Evolutionary conservation across 2,113 vertebrate species (phyloP).

Genomic region (Leptosomus discolor): DNA sequence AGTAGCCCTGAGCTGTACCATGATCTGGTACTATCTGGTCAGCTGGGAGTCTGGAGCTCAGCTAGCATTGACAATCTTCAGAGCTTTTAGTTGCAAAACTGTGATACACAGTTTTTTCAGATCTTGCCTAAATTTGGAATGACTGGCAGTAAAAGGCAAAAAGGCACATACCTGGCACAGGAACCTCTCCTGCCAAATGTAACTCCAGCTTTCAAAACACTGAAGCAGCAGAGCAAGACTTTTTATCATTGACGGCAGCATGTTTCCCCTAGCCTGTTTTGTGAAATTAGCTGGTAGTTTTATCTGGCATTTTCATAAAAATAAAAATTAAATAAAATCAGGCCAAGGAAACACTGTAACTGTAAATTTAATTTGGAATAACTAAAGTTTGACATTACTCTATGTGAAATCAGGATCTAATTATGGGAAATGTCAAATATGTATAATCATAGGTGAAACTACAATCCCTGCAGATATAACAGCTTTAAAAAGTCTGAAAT

Average conservation of each 20-base stretch:
- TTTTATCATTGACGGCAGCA: not conserved
- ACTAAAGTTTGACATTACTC: not conserved
- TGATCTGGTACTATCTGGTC: rapidly evolving
- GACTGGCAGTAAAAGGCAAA: not conserved
- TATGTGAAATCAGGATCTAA: not conserved
- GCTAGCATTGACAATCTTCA: not conserved
- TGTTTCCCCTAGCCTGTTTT: not conserved
- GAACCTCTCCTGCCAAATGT: not conserved
- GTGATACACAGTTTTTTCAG: not conserved
- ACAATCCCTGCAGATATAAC: not conserved
- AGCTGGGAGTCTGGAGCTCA: not conserved
- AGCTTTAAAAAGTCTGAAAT: not conserved
- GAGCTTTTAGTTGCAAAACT: not conserved
- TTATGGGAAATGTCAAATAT: not conserved
- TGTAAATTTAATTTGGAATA: not conserved
- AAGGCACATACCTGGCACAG: not conserved
- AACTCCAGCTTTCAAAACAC: not conserved
- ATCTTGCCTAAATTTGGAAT: not conserved
- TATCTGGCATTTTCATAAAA: not conserved
- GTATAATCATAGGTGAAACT: not conserved
- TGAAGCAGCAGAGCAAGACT: not conserved
- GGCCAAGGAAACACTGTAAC: not conserved
- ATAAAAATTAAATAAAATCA: not conserved
- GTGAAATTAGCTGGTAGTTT: not conserved
- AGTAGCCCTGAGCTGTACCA: not conserved